Evolutionary conservation across 2,888 invertebrate species (phyloP).

Genomic region (Pyrgus malvae): DNA sequence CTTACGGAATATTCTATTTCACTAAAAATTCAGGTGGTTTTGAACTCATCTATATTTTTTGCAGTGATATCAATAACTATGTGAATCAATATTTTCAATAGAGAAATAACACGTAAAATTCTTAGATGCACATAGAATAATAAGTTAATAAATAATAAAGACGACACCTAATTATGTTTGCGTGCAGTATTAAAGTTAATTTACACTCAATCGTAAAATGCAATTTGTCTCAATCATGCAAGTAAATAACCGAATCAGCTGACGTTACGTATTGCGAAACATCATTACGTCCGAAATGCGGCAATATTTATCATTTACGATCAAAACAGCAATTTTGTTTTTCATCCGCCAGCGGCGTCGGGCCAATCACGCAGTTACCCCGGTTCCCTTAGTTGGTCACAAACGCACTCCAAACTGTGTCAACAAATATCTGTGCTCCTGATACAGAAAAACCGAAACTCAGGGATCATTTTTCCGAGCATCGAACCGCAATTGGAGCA

Average conservation of each 20-base stretch:
- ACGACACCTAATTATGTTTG: neutral
- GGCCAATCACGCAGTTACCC: slow-evolving; percentile 24
- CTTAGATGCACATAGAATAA: neutral
- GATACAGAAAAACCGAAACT: slow-evolving; percentile 24
- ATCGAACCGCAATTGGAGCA: slow-evolving; percentile 59
- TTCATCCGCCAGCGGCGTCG: slow-evolving; percentile 1
- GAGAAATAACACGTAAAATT: no score
- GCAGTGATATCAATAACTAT: no score
- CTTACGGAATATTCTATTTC: neutral
- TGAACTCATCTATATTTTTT: no score
- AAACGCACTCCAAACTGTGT: slow-evolving; percentile 26
- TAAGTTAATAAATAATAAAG: neutral
- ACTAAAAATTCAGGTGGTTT: neutral
- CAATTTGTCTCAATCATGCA: slow-evolving; percentile 23
- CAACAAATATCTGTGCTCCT: slow-evolving; percentile 14
- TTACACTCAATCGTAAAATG: slow-evolving; percentile 1
- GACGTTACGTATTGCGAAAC: slow-evolving; percentile 23
- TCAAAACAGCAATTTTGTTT: slow-evolving; percentile 28
- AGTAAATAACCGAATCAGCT: slow-evolving; percentile 7
- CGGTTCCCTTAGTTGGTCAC: slow-evolving; percentile 23
- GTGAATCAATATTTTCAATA: no score
- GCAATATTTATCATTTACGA: slow-evolving; percentile 27
- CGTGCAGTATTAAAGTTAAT: slow-evolving; percentile 1
- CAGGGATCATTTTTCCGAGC: slow-evolving; percentile 40
- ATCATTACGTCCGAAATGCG: slow-evolving; percentile 27